Base-by-base conservation (phyloP, 1,140 invertebrate genomes). In the Episyrphus balteatus region DNA sequence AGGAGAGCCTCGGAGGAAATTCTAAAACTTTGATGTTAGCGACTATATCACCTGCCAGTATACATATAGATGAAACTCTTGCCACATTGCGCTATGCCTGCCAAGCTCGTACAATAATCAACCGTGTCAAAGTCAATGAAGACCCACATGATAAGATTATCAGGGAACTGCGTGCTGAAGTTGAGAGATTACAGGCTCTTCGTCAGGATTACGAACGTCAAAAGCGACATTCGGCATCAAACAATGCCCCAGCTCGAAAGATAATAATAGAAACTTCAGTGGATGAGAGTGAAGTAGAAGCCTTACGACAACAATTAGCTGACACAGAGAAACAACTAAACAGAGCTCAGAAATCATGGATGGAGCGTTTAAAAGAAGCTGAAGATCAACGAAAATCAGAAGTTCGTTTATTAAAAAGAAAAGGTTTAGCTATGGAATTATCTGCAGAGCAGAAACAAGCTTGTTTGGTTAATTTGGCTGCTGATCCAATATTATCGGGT, bases 121-220 rank as follows among this genome's bases (percentile, higher is more conserved):
- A 95, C 65, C 88, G 91, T 56, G 90, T 91, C 0, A 92, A 87
- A 33, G 87, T 94, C 50, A 95, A 96, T 70, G 91, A 94, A 62
- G 87, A 90, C 69, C 79, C 84, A 0, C 88, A 89, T 57, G 85
- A 88, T 30, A 86, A 86, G 68, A 74, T 89, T 26, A 90, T 91
- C 47, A 70, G 84, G 39, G 86, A 89, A 55, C 73, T 91, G 14
- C 70, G 85, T 7, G 83, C 95, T 9, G 86, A 90, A 73, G 81
- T 87, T 26, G 75, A 81, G 47, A 70, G 76, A 34, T 62, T 87
- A 3, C 73, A 75, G 44, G 72, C 75, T 13, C 55, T 78, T 15
- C 70, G 70, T 5, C 72, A 78, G 42, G 75, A 75, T 21, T 78
- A 76, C 51, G 73, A 75, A 59, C 69, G 63, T 38, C 73, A 73